phyloP scores from a whole-genome alignment of 2,888 invertebrate species.

The Polydesmus complanatus region DNA sequence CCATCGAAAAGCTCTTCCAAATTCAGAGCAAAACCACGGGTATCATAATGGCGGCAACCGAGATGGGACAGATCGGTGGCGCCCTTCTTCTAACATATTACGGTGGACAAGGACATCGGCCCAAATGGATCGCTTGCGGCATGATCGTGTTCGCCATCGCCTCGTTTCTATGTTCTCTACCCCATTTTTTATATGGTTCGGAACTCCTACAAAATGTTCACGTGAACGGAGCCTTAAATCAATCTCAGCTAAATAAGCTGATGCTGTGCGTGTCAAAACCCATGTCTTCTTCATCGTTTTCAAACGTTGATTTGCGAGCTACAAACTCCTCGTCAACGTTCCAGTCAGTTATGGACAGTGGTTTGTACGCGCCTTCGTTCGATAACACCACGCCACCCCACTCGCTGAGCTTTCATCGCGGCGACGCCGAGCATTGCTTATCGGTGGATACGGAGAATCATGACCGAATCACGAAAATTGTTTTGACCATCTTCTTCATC shows the following conservation, averaged over 20 bases:
- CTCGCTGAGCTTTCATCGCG: background rate
- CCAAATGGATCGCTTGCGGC: constrained; percentile 85
- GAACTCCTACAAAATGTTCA: constrained; percentile 38
- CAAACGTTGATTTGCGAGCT: background rate
- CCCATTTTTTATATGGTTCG: constrained; percentile 70
- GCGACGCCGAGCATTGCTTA: constrained; percentile 14
- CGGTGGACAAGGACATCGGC: constrained; percentile 80
- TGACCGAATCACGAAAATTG: constrained; percentile 35
- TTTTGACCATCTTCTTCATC: constrained; percentile 73
- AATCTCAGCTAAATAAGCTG: constrained; percentile 7
- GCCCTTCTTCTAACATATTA: constrained; percentile 74
- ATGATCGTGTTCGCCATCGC: constrained; percentile 77
- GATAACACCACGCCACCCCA: background rate
- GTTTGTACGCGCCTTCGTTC: background rate
- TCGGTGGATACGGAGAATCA: constrained; percentile 8
- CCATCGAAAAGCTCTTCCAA: constrained; percentile 80
- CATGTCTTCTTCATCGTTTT: background rate
- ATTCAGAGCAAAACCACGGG: constrained; percentile 84
- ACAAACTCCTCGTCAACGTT: background rate
- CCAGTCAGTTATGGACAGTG: background rate
- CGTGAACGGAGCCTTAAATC: constrained; percentile 6
- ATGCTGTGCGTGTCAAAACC: constrained; percentile 20
- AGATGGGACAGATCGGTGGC: constrained; percentile 84
- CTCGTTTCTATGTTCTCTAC: constrained; percentile 70
- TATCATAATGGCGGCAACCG: constrained; percentile 74